Percentiles rank a stretch among this genome's conserved stretches.
phyloP scores from a whole-genome alignment of 2,888 invertebrate genomes.

The Empis stercorea region DNA sequence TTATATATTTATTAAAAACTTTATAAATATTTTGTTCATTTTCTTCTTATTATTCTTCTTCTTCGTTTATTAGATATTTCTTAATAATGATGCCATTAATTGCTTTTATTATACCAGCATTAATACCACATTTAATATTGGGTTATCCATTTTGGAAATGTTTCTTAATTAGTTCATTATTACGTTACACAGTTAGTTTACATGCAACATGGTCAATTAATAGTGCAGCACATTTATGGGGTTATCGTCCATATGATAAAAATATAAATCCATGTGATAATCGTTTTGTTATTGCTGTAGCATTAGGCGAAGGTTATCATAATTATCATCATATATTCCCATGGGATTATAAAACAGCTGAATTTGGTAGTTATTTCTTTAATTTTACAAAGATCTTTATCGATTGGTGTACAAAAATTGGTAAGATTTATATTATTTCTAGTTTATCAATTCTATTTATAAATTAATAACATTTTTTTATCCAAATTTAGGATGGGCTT shows the following conservation, averaged over 20 bases:
- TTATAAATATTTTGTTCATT: too few species aligned
- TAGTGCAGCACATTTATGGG: conserved; percentile 87
- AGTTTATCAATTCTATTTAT: not conserved
- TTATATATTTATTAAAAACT: too few species aligned
- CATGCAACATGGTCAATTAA: conserved; percentile 90
- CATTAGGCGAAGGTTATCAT: conserved; percentile 73
- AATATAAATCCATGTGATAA: conserved; percentile 59
- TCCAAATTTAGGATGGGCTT: conserved; percentile 54
- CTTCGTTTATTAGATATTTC: conserved; percentile 48
- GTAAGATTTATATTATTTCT: conserved; percentile 27
- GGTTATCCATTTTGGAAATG: conserved; percentile 57
- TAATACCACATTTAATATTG: conserved; percentile 64
- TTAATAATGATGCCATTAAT: conserved; percentile 58
- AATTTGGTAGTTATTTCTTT: conserved; percentile 51
- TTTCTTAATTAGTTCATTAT: conserved; percentile 61
- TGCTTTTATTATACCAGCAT: conserved; percentile 69
- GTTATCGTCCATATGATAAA: conserved; percentile 77
- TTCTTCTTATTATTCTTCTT: too few species aligned
- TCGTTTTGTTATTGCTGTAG: conserved; percentile 47
- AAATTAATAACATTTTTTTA: not conserved
- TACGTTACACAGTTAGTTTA: conserved; percentile 64
- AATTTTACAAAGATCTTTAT: conserved; percentile 52
- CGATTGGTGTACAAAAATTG: conserved; percentile 55
- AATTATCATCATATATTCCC: conserved; percentile 84
- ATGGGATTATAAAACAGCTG: conserved; percentile 67